Percentiles rank a stretch among this genome's conserved stretches.
These are phyloP conservation scores for Pontoporia blainvillei DNA, from an alignment of 2,113 vertebrate genomes.

Conservation along the genomic window DNA sequence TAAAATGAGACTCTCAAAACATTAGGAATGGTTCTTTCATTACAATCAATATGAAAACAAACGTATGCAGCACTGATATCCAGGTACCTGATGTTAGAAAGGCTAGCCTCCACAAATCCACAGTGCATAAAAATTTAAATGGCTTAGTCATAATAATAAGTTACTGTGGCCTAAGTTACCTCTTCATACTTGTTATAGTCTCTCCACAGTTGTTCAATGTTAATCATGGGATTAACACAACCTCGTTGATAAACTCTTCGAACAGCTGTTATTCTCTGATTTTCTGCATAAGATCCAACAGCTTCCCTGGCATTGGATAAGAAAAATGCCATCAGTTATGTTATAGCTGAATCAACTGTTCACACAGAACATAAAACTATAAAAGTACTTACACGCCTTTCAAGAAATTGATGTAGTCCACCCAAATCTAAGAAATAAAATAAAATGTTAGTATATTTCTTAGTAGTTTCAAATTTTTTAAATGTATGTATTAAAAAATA, in stretches of 20 bases:
- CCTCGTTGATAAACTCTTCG: slow-evolving; percentile 98
- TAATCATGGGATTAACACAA: slow-evolving; percentile 99
- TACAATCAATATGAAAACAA: slow-evolving; percentile 14
- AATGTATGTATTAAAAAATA: slow-evolving; percentile 24
- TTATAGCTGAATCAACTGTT: slow-evolving; percentile 60
- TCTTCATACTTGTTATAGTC: slow-evolving; percentile 99
- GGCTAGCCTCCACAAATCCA: not conserved
- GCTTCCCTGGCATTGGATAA: slow-evolving; percentile 88
- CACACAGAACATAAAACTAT: slow-evolving; percentile 29
- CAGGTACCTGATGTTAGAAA: not conserved
- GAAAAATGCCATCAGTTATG: slow-evolving; percentile 66
- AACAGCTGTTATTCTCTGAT: slow-evolving; percentile 98
- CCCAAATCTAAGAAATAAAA: slow-evolving; percentile 93
- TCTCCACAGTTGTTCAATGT: slow-evolving; percentile 99
- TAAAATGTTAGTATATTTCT: slow-evolving; percentile 64
- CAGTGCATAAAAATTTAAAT: not conserved
- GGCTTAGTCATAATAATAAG: slow-evolving; percentile 7
- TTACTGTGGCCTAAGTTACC: slow-evolving; percentile 79
- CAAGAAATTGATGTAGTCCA: slow-evolving; percentile 99
- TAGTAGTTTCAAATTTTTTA: slow-evolving; percentile 45
- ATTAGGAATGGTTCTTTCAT: not conserved
- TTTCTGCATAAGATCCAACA: slow-evolving; percentile 98
- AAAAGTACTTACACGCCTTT: slow-evolving; percentile 97
- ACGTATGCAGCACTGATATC: not conserved
- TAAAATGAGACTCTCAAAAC: slow-evolving; percentile 1